Base-by-base conservation (phyloP, 2,888 invertebrate genomes). In the Cantharis rufa region DNA sequence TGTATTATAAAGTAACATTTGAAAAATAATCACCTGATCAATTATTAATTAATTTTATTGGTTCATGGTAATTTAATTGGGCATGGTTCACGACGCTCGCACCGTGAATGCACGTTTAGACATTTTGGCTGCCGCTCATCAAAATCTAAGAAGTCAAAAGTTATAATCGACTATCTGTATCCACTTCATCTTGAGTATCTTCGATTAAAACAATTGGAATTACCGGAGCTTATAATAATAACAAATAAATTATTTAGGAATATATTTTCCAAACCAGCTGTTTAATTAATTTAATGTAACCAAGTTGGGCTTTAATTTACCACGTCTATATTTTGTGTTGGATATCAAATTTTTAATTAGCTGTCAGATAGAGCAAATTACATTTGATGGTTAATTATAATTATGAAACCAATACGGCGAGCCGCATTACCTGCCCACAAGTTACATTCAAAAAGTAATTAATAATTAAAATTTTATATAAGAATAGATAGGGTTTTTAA, bases 321-420 rank as follows among this genome's bases (percentile, higher is more conserved):
- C 78, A 81, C 82, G 81, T 82, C 83, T 82, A 84, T 75, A 84
- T 84, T 83, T 84, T 85, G 82, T 83, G 80, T 81, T 79, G 82
- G 83, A 83, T 85, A 85, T 86, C 86, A 83, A 84, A 85, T 86
- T 87, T 87, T 86, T 87, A 87, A 87, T 87, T 87, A 86, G 85
- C 86, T 87, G 87, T 87, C 87, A 87, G 85, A 86, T 85, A 84
- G 85, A 85, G 84, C 84, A 86, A 86, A 87, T 87, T 87, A 85
- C 86, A 83, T 85, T 85, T 84, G 86, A 85, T 84, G 86, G 84
- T 85, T 86, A 86, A 86, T 86, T 85, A 85, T 85, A 83, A 82
- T 85, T 84, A 84, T 82, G 84, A 85, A 82, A 85, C 85, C 85
- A 85, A 85, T 85, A 81, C 81, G 80, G 78, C 77, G 78, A 78